Conservation (phyloP, 2,888 invertebrate species). For the Agonum fuliginosum region DNA sequence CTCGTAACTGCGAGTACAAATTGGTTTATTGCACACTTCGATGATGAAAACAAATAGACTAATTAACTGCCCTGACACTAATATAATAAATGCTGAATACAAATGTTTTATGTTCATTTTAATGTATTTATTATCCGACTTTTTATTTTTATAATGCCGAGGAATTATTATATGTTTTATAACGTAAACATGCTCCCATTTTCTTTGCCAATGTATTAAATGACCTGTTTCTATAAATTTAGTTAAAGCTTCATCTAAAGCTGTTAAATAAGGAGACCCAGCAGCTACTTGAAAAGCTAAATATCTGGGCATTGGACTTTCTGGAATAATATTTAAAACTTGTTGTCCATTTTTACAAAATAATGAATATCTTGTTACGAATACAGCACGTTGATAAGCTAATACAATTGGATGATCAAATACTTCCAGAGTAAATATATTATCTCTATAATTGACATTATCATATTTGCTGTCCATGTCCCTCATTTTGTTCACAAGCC, state of each 20-base stretch:
- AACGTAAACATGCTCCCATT: slow-evolving; percentile 36
- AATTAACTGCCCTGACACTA: slow-evolving; percentile 30
- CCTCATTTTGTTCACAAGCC: slow-evolving; percentile 28
- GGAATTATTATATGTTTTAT: slow-evolving; percentile 26
- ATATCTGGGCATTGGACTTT: slow-evolving; percentile 51
- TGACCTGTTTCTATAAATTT: slow-evolving; percentile 43
- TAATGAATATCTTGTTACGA: neutral
- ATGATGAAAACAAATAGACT: slow-evolving; percentile 32
- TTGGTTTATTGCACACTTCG: slow-evolving; percentile 11
- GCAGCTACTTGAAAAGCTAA: slow-evolving; percentile 55
- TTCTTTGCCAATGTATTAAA: slow-evolving; percentile 38
- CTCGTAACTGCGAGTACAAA: neutral
- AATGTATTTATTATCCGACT: neutral
- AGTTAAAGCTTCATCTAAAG: slow-evolving; percentile 31
- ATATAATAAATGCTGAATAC: slow-evolving; percentile 49
- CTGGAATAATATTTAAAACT: slow-evolving; percentile 13
- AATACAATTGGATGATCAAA: slow-evolving; percentile 38
- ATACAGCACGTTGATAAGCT: slow-evolving; percentile 27
- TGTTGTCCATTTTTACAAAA: slow-evolving; percentile 11
- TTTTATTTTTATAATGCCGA: neutral
- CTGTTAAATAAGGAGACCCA: slow-evolving; percentile 44
- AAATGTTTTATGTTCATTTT: slow-evolving; percentile 43
- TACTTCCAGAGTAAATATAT: slow-evolving; percentile 23
- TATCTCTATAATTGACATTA: slow-evolving; percentile 33
- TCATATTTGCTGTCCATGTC: slow-evolving; percentile 21